phyloP scores from a whole-genome alignment of 2,797 vertebrate genomes.

The Cephalopachus bancanus region DNA sequence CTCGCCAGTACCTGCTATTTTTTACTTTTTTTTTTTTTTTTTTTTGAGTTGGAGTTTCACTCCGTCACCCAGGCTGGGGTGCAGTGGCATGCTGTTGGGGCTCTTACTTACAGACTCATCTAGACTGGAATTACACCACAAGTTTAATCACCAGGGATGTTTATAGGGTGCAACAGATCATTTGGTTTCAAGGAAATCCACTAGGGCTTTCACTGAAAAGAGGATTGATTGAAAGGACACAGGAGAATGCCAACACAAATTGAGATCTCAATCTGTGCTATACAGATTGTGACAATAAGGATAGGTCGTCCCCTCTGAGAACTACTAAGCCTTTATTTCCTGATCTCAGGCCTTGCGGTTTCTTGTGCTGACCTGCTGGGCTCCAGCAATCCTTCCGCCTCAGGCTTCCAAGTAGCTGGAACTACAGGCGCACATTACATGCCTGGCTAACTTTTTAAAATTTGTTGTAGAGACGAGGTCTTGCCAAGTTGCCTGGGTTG shows the following conservation, averaged over 20 bases:
- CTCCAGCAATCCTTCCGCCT: too few relatives aligned
- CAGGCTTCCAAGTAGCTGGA: too few relatives aligned
- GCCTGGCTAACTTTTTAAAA: too few relatives aligned
- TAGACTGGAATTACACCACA: not conserved
- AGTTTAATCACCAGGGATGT: not conserved
- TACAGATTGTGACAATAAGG: too few relatives aligned
- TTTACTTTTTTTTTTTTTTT: too few relatives aligned
- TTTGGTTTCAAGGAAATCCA: constrained; percentile 53
- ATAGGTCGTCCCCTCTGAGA: not conserved
- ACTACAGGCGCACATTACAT: too few relatives aligned
- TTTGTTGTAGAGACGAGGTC: too few relatives aligned
- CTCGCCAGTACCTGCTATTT: too few relatives aligned
- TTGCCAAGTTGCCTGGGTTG: too few relatives aligned
- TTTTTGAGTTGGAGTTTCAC: too few relatives aligned
- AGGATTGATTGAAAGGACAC: not conserved
- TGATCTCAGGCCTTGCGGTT: not conserved
- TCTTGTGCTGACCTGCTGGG: not conserved
- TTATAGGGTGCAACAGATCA: not conserved
- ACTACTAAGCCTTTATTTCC: not conserved
- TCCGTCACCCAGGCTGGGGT: too few relatives aligned
- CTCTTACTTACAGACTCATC: not conserved
- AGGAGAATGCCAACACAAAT: not conserved
- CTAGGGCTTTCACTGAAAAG: constrained; percentile 12
- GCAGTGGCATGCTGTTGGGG: not conserved
- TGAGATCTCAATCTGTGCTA: not conserved